These are phyloP conservation scores for Stichopus chloronotus DNA, from an alignment of 35 echinoderm and acorn worm genomes.

Conservation along the genomic window DNA sequence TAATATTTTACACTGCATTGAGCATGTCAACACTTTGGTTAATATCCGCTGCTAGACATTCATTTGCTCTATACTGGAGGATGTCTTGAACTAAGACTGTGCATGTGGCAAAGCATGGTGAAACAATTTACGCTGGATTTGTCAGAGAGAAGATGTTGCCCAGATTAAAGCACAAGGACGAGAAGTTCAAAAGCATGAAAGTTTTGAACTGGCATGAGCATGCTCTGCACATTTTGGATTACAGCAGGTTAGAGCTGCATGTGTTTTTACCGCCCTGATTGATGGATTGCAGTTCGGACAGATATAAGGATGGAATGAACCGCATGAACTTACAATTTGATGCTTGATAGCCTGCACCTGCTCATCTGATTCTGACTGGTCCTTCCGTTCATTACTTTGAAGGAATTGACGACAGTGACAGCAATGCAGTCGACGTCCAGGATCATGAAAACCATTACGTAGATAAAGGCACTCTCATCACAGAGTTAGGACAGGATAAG, in stretches of 20 bases:
- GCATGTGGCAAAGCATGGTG: background rate
- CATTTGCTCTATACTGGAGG: background rate
- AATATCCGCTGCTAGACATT: background rate
- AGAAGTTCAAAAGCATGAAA: too few relatives aligned
- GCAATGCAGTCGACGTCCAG: background rate
- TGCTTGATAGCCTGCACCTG: background rate
- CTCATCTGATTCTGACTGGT: conserved; percentile 16
- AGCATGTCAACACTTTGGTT: background rate
- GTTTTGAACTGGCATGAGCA: background rate
- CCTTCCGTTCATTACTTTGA: conserved; percentile 31
- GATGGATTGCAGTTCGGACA: background rate
- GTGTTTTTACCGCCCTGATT: background rate
- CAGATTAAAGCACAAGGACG: too few relatives aligned
- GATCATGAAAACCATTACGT: background rate
- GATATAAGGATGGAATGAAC: background rate
- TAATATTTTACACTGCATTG: background rate
- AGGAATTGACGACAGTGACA: conserved; percentile 20
- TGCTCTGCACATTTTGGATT: background rate
- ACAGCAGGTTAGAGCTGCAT: background rate
- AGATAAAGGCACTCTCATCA: background rate
- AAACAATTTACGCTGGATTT: background rate
- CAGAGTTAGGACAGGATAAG: background rate
- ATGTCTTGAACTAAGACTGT: background rate
- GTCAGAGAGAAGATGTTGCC: too few relatives aligned
- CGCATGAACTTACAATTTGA: background rate